These are phyloP conservation scores for Crotalus horridus DNA, from an alignment of 2,113 vertebrate species.

Conservation along the genomic window DNA sequence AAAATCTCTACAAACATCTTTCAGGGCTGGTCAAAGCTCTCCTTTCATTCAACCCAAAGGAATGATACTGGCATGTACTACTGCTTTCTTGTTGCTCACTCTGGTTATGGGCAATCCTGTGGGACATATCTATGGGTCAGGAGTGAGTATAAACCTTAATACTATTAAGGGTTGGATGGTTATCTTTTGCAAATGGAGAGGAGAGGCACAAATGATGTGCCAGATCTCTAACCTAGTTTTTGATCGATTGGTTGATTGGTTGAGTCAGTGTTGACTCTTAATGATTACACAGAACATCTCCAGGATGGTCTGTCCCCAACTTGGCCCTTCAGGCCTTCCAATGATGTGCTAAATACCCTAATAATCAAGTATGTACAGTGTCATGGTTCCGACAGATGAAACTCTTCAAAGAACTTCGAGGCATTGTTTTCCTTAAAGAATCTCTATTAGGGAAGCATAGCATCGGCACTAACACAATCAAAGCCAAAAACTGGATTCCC, in stretches of 20 bases:
- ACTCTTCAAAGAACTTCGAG: too few species aligned
- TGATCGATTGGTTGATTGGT: background rate
- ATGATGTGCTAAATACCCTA: too few species aligned
- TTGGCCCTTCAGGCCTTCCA: too few species aligned
- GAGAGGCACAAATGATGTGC: background rate
- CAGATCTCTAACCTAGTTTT: background rate
- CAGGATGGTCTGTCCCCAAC: too few species aligned
- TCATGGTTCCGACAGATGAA: too few species aligned
- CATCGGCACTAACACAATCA: too few species aligned
- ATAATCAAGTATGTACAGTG: too few species aligned
- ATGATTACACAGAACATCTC: background rate
- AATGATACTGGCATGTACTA: conserved; percentile 48
- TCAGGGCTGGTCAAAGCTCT: background rate
- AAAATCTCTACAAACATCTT: accelerated
- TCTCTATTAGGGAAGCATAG: too few species aligned
- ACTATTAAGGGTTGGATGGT: accelerated
- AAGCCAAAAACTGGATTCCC: too few species aligned
- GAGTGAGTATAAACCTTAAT: conserved; percentile 24
- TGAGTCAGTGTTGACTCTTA: background rate
- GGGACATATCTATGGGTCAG: conserved; percentile 66
- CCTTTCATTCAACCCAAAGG: background rate
- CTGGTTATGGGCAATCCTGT: background rate
- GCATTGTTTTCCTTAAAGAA: too few species aligned
- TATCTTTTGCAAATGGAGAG: background rate
- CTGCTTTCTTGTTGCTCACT: background rate